A percentile compares a stretch with the other conserved stretches of the same genome.
These are phyloP conservation scores for Lasioglossum leucozonium DNA, from an alignment of 2,888 invertebrate genomes.

Conservation along the genomic window DNA sequence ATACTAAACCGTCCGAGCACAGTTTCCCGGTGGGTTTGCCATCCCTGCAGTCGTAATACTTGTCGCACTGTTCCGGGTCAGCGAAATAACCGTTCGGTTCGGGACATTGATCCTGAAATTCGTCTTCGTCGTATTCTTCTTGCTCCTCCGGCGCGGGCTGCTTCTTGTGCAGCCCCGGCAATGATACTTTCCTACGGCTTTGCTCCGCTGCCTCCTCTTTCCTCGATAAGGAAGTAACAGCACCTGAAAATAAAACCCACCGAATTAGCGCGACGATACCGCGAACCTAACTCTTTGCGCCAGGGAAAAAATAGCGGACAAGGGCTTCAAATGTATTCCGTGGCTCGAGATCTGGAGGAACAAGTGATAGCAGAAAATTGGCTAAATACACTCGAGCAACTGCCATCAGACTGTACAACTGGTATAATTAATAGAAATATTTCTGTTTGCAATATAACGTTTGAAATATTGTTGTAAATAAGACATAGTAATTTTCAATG, in stretches of 20 bases:
- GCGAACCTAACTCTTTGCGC: neutral
- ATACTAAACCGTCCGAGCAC: conserved; percentile 95
- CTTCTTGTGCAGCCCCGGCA: conserved; percentile 64
- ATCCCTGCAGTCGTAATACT: conserved; percentile 92
- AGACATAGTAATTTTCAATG: neutral
- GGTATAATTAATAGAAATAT: neutral
- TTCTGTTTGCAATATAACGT: neutral
- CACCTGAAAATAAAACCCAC: conserved; percentile 74
- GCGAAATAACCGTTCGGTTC: conserved; percentile 93
- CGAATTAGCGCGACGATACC: neutral
- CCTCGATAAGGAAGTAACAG: conserved; percentile 76
- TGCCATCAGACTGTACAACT: neutral
- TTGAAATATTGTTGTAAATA: neutral
- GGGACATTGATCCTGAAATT: conserved; percentile 90
- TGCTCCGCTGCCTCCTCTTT: conserved; percentile 82
- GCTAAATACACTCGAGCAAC: neutral
- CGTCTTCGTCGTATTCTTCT: conserved; percentile 85
- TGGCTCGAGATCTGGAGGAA: neutral
- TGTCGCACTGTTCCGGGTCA: conserved; percentile 94
- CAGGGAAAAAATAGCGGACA: neutral
- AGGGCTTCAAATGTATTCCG: neutral
- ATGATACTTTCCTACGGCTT: conserved; percentile 76
- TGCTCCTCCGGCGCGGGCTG: conserved; percentile 63
- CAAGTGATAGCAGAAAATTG: neutral
- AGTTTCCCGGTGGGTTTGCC: conserved; percentile 91